phyloP scores from a whole-genome alignment of 1,140 invertebrate genomes.

The Drosophila albomicans region DNA sequence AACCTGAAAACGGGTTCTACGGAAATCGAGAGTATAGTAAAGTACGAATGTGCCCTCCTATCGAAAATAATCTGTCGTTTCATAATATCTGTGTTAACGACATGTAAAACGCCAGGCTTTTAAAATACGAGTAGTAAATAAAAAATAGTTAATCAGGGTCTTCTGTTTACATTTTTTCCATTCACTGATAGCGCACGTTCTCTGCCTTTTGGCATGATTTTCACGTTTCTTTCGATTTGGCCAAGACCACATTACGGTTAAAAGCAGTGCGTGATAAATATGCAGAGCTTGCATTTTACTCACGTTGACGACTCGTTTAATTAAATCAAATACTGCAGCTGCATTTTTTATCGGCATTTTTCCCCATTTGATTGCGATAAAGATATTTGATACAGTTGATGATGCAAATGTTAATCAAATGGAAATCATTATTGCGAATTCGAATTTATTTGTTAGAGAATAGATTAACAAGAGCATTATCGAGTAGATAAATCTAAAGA shows the following conservation, averaged over 20 bases:
- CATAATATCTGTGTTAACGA: conserved; percentile 51
- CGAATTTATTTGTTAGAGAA: too few species aligned
- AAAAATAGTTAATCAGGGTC: conserved; percentile 9
- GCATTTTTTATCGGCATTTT: not conserved
- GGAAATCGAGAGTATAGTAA: conserved; percentile 65
- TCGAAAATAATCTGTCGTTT: conserved; percentile 21
- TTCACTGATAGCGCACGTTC: conserved; percentile 44
- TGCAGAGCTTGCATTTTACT: conserved; percentile 42
- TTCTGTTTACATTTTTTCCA: conserved; percentile 2
- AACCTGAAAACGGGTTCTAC: conserved; percentile 47
- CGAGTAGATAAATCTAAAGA: too few species aligned
- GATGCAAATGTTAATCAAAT: too few species aligned
- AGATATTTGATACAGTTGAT: too few species aligned
- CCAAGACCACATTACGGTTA: conserved; percentile 39
- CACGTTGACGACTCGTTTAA: not conserved
- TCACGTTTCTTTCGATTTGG: conserved; percentile 33
- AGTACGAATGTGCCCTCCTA: not conserved
- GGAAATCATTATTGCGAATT: too few species aligned
- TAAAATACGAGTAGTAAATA: not conserved
- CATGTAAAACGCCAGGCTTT: conserved; percentile 45
- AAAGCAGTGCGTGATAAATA: conserved; percentile 50
- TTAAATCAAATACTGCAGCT: conserved; percentile 2
- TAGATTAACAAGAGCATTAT: too few species aligned
- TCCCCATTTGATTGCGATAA: not conserved
- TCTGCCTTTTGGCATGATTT: conserved; percentile 24